Base-by-base conservation (phyloP, 2,888 invertebrate genomes). In the Mythimna vitellina region DNA sequence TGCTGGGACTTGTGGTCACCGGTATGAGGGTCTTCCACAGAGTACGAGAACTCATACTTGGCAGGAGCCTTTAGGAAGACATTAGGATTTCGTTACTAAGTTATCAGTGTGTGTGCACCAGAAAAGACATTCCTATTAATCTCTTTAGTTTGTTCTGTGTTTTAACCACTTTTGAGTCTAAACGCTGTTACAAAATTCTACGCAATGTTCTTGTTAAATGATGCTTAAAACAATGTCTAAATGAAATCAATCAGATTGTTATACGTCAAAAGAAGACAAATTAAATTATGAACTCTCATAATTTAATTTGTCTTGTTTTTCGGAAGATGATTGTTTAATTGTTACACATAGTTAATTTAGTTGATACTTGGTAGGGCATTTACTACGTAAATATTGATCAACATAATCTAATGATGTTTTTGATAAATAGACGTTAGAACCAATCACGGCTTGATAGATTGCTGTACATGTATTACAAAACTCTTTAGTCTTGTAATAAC, bases 11-110 rank as follows among this genome's bases (percentile, higher is more conserved):
- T 96, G 89, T 96, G 95, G 89, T 97, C 97, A 3, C 97, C 97
- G 73, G 97, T 97, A 86, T 96, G 95, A 32, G 96, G 95, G 86
- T 97, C 97, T 70, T 95, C 93, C 53, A 97, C 97, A 77, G 96
- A 96, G 90, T 97, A 97, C 58, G 96, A 96, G 91, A 96, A 97
- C 84, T 96, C 96, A 89, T 97, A 97, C 85, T 96, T 96, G 3
- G 96, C 96, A 63, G 96, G 96, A 73, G 95, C 94, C 96, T 96
- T 78, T 0, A 76, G 83, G 20, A 61, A 53, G 57, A 42, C 32
- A 61, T 32, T 0, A 29, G 38, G 8, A 38, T 35, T 10, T 29
- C 25, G n/a, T 51, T n/a, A 51, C 20, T 51, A 51, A 58, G 6
- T 65, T 46, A 64, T 46, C 10, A 12, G 9, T 12, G n/a, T 38